Base-by-base conservation (phyloP, 2,113 vertebrate genomes). In the Eurystomus gularis region DNA sequence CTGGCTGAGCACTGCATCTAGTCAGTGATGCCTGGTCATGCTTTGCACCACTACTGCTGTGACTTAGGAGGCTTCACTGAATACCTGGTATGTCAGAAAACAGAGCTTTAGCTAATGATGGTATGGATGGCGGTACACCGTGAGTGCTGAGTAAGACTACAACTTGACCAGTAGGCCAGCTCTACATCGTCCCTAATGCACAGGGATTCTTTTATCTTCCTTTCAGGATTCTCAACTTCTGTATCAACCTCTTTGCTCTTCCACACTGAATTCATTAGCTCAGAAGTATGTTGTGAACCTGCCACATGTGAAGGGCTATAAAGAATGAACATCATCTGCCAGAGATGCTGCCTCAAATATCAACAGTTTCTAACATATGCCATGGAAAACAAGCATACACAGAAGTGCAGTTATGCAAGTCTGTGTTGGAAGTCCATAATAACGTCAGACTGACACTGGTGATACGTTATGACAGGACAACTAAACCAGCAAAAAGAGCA, bases 91-190 rank as follows among this genome's bases (percentile, higher is more conserved):
- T 23, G 17, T 13, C 54, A 86, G 42, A 89, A 88, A 86, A 18
- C 13, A 76, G 91, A 71, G 29, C 6, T 88, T 71, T 65, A 83
- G 29, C 24, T 61, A 57, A 35, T 17, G 48, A n/a, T 69, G 24
- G 17, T 29, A 61, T 0, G 3, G 35, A 77, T 42, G 33, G 40
- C 1, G 2, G 20, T 37, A 73, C 12, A 18, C 20, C 0, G 0
- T 14, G 14, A 66, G 11, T 10, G 15, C 8, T 39, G 9, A 82
- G 39, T 51, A 65, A 26, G 21, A 61, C 7, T 33, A 10, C 0
- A 21, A 48, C 31, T 37, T 68, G 25, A 68, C 19, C 39, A 55
- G 35, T 37, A 68, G 69, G 14, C 26, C 31, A 46, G 14, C 23
- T 62, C 42, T 51, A 2, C 10, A 39, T 16, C 19, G 18, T 77